These are phyloP conservation scores for Bubo blakistoni DNA, from an alignment of 2,113 vertebrate species.

Conservation along the genomic window DNA sequence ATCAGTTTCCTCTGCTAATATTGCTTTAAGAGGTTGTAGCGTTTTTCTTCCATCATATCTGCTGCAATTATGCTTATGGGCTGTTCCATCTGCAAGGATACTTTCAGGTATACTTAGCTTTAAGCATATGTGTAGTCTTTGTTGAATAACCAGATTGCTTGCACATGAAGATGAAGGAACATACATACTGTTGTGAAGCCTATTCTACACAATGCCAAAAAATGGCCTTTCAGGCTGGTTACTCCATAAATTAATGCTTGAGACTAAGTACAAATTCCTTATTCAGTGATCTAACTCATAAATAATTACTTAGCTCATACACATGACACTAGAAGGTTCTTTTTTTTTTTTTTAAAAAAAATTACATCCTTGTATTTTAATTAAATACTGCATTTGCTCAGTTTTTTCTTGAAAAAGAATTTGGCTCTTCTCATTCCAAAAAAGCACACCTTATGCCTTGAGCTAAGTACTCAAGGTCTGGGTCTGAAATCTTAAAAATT, in stretches of 20 bases:
- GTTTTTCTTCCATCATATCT: background rate
- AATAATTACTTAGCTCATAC: background rate
- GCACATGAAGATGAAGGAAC: background rate
- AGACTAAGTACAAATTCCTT: background rate
- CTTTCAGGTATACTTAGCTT: background rate
- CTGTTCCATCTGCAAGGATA: background rate
- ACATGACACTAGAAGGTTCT: background rate
- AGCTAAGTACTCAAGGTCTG: background rate
- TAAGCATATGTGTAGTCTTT: background rate
- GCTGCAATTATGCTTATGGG: background rate
- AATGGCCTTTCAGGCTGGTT: background rate
- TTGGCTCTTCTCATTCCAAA: background rate
- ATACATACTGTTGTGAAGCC: background rate
- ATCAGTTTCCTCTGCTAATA: background rate
- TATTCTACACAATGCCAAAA: background rate
- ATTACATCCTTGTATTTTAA: background rate
- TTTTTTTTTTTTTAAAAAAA: background rate
- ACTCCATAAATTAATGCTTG: background rate
- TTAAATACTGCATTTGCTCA: background rate
- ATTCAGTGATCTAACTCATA: background rate
- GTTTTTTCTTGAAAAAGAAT: background rate
- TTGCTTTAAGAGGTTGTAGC: background rate
- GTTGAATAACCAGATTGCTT: background rate
- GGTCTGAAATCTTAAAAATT: background rate
- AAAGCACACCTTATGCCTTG: background rate